Conservation (phyloP, 2,888 invertebrate genomes). For the Ariolimax columbianus region DNA sequence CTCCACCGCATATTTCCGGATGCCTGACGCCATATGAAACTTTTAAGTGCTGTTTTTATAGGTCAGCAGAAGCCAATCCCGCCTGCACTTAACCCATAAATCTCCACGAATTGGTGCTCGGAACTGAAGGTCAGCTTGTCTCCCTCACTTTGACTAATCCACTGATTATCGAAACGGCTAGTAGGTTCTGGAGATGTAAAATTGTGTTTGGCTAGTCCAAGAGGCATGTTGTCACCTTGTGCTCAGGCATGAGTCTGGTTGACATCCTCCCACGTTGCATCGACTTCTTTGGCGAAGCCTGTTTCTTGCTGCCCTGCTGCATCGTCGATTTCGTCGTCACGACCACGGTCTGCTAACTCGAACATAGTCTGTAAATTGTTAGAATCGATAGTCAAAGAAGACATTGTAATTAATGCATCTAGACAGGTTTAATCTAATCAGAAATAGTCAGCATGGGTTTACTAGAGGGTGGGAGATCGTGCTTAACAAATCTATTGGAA, state of each 20-base stretch:
- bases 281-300: not conserved
- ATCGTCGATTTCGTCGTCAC: too few species aligned
- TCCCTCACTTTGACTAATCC: not conserved
- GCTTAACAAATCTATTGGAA: too few species aligned
- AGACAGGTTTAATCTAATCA: too few species aligned
- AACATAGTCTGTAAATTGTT: too few species aligned
- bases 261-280: not conserved
- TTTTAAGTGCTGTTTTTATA: not conserved
- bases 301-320: too few species aligned
- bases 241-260: not conserved
- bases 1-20: not conserved
- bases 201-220: not conserved
- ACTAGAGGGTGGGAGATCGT: too few species aligned
- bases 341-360: not conserved
- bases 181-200: not conserved
- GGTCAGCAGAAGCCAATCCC: not conserved
- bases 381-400: too few species aligned
- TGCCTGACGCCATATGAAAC: not conserved
- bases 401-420: too few species aligned
- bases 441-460: too few species aligned
- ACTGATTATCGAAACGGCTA: not conserved
- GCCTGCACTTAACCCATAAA: conserved; percentile 4
- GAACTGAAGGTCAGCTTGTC: not conserved
- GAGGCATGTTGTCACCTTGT: not conserved
- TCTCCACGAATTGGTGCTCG: not conserved